A percentile compares a stretch with the other conserved stretches of the same genome.
Evolutionary conservation across 2,888 invertebrate genomes (phyloP).

Genomic region (Tolmerus cingulatus): DNA sequence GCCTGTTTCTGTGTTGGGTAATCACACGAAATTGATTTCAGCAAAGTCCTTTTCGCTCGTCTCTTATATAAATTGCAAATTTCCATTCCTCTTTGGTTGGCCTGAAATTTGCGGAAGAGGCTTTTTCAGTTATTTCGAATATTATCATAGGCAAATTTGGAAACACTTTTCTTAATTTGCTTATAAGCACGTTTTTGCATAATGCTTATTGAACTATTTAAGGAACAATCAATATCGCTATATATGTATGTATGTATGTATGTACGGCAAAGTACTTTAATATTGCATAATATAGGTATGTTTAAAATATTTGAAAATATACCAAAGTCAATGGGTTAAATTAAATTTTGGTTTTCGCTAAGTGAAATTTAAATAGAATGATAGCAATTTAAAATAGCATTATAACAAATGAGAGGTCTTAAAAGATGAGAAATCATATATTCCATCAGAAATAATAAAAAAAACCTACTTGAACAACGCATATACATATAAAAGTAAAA

Average conservation of each 20-base stretch:
- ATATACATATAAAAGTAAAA: no score
- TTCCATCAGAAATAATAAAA: no score
- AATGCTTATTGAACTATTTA: not conserved
- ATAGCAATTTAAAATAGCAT: no score
- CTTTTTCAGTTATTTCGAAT: not conserved
- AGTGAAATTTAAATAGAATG: no score
- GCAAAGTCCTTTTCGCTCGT: not conserved
- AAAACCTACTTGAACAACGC: no score
- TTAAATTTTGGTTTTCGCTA: no score
- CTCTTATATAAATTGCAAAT: not conserved
- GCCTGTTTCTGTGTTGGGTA: not conserved
- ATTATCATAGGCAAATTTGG: not conserved
- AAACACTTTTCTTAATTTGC: not conserved
- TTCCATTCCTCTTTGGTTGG: not conserved
- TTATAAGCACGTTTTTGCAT: not conserved
- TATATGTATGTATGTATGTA: no score
- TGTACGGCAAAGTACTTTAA: not conserved
- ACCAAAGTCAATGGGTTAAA: no score
- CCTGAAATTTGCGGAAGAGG: not conserved
- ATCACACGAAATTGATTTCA: not conserved
- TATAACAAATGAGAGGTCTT: no score
- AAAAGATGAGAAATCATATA: no score
- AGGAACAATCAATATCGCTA: not conserved
- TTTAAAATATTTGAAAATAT: not conserved
- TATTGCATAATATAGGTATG: not conserved